Evolutionary conservation across 2,888 invertebrate species (phyloP), one percentile per base, ranked within the genome.

Genomic region (Crematogaster levior): DNA sequence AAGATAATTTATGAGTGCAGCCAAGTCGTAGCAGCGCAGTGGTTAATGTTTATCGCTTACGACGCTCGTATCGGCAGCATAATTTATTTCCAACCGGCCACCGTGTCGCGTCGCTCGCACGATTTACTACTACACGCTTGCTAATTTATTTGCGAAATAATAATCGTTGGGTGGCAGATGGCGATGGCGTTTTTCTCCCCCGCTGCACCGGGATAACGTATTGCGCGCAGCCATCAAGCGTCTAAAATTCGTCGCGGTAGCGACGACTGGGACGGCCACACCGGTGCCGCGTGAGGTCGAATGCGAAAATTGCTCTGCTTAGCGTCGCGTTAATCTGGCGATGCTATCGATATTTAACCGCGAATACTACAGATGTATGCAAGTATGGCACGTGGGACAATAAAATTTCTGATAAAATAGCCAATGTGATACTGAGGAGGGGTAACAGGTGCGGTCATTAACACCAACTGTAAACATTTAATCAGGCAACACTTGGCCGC

Each of bases 381-480:
- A 30, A 3, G 30, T 12, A 43, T 6, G 40, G 51, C 12, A 18
- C 43, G 43, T 24, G 56, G 43, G 21, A 79, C 77, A 68, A 56
- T 79, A 79, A 79, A 79, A 43, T 79, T 56, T 12, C 43, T 24
- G 56, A 58, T 58, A 79, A 79, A 79, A 79, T 40, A 68, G 68
- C 68, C 30, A 40, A 48, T 48, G 65, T 15, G 27, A 53, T 10
- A 53, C 21, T 9, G 53, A 40, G 18, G 68, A 2, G 34, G 77
- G 34, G 30, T 79, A 79, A 79, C 77, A 68, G 68, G 68, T 77
- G 77, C 77, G 56, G 43, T 68, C 56, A 79, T 79, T 79, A 68
- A 68, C 77, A 79, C 77, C 77, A 79, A 68, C 77, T 68, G 77
- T 68, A 79, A 79, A 79, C 77, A 79, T 79, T 79, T 79, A 79